Evolutionary conservation across 2,888 invertebrate genomes (phyloP).

Genomic region (Callinectes sapidus): DNA sequence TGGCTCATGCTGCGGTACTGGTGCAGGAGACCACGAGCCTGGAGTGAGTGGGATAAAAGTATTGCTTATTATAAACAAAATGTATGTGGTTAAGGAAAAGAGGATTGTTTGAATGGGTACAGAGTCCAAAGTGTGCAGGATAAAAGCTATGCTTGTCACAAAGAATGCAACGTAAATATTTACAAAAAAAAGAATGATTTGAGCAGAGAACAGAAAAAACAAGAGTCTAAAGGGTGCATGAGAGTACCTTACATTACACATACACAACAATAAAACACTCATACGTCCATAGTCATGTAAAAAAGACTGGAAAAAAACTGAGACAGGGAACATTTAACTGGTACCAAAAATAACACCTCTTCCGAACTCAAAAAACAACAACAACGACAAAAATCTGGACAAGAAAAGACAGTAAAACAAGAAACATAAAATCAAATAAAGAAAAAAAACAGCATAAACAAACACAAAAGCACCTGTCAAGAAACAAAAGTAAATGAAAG

Average conservation of each 20-base stretch:
- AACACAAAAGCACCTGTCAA: too few species aligned
- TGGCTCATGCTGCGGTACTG: conserved; percentile 91
- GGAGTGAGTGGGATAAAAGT: conserved; percentile 44
- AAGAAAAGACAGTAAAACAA: too few species aligned
- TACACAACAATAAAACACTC: neutral
- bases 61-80: neutral
- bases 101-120: neutral
- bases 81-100: neutral
- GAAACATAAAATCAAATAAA: too few species aligned
- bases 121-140: neutral
- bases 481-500: neutral
- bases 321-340: too few species aligned
- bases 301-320: neutral
- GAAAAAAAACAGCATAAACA: too few species aligned
- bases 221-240: too few species aligned
- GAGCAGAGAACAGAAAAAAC: too few species aligned
- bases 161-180: too few species aligned
- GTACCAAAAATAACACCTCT: too few species aligned
- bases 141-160: neutral
- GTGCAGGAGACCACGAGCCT: conserved; percentile 91
- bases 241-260: neutral
- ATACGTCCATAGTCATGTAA: neutral
- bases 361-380: too few species aligned
- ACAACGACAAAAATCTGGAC: too few species aligned
- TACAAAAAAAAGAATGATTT: too few species aligned